Conservation (phyloP, 2,888 invertebrate genomes). For the Entomobrya multifasciata region DNA sequence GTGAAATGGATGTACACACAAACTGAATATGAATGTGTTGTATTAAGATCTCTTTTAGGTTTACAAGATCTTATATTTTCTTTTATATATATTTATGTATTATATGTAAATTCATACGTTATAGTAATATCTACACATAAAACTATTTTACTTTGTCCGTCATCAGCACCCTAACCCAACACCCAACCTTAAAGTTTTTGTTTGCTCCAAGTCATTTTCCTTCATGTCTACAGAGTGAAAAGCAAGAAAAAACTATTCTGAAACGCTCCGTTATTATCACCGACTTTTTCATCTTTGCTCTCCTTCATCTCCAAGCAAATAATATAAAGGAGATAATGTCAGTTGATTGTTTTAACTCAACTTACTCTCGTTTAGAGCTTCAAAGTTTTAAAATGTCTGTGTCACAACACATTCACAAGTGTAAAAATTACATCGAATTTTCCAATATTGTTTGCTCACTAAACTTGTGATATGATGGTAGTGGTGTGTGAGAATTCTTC, state of each 20-base stretch:
- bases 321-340: conserved; percentile 27
- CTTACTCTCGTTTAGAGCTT: conserved; percentile 9
- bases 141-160: too few species aligned
- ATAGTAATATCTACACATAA: too few species aligned
- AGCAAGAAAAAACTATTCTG: not conserved
- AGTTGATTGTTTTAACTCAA: conserved; percentile 54
- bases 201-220: too few species aligned
- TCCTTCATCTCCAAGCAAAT: not conserved
- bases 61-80: not conserved
- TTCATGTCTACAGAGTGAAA: too few species aligned
- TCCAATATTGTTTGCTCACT: conserved; percentile 34
- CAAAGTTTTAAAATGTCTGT: conserved; percentile 57
- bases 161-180: too few species aligned
- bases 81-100: not conserved
- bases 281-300: not conserved
- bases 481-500: conserved; percentile 16
- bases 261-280: not conserved
- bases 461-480: not conserved
- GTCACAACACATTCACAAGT: conserved; percentile 1
- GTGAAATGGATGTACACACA: conserved; percentile 11
- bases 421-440: conserved; percentile 47
- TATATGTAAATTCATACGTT: not conserved
- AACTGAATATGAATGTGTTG: not conserved
- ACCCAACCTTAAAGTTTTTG: too few species aligned
- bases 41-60: not conserved